phyloP scores from a whole-genome alignment of 2,888 invertebrate species.

The Lasiommata megera region DNA sequence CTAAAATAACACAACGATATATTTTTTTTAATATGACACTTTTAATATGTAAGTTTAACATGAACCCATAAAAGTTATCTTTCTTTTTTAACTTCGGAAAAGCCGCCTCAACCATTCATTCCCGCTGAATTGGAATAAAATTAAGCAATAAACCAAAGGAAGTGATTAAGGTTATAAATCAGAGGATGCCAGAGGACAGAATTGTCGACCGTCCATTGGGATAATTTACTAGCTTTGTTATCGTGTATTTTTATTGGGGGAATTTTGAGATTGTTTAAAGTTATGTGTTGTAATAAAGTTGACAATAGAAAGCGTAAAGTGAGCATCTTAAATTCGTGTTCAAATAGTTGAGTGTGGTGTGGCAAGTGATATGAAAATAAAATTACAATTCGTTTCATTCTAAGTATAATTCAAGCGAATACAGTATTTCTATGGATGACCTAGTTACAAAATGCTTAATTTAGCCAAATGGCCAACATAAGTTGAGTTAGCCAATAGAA shows the following conservation, averaged over 20 bases:
- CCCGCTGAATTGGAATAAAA: constrained; percentile 17
- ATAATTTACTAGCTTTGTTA: constrained; percentile 19
- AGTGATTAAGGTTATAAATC: constrained; percentile 26
- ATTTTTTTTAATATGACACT: too few relatives aligned
- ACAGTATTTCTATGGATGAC: too few relatives aligned
- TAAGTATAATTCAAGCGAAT: too few relatives aligned
- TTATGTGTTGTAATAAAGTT: constrained; percentile 1
- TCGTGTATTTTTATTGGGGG: constrained; percentile 12
- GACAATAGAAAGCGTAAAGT: not conserved
- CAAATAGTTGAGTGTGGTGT: not conserved
- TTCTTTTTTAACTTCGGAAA: not conserved
- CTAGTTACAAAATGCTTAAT: too few relatives aligned
- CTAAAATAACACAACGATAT: too few relatives aligned
- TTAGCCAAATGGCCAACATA: too few relatives aligned
- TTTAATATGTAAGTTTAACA: not conserved
- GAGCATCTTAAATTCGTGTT: not conserved
- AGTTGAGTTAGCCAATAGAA: too few relatives aligned
- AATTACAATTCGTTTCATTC: too few relatives aligned
- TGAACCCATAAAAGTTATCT: not conserved
- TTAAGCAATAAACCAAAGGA: constrained; percentile 25
- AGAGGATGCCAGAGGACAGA: constrained; percentile 19
- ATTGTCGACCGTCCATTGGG: constrained; percentile 16
- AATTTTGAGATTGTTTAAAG: constrained; percentile 10
- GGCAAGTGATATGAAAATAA: too few relatives aligned
- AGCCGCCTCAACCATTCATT: constrained; percentile 6